These are phyloP conservation scores for Halocynthia roretzi DNA, from an alignment of 23 tunicate genomes.

Conservation along the genomic window DNA sequence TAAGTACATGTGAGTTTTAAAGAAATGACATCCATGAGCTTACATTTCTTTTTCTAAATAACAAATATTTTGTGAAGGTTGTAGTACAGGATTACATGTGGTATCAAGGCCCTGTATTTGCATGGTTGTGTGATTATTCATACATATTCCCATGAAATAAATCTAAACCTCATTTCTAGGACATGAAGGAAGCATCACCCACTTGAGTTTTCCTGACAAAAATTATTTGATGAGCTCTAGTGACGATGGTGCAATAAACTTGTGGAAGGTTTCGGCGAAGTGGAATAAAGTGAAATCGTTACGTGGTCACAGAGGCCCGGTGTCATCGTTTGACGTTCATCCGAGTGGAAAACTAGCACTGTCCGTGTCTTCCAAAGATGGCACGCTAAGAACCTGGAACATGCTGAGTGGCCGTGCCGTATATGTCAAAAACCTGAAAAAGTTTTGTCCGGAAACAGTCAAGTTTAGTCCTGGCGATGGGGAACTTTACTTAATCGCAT, in stretches of 20 bases:
- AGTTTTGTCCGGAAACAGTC: constrained; percentile 42
- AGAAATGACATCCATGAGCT: too few species aligned
- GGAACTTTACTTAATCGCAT: constrained; percentile 43
- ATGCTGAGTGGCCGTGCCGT: constrained; percentile 64
- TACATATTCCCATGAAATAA: background rate
- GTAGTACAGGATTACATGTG: too few species aligned
- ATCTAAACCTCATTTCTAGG: constrained; percentile 25
- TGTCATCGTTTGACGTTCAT: constrained; percentile 63
- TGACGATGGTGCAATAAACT: constrained; percentile 77
- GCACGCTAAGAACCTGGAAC: constrained; percentile 79
- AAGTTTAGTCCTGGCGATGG: constrained; percentile 53
- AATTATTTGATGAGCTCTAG: constrained; percentile 60
- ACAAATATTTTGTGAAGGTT: background rate
- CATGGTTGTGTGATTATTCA: too few species aligned
- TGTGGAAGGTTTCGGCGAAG: constrained; percentile 41
- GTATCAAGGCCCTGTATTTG: too few species aligned
- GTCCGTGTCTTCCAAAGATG: constrained; percentile 69
- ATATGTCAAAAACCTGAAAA: constrained; percentile 64
- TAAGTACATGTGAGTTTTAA: too few species aligned
- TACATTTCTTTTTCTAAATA: background rate
- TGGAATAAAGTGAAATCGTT: constrained; percentile 45
- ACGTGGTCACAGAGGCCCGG: constrained; percentile 76
- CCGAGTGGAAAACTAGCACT: constrained; percentile 77
- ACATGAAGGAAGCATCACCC: constrained; percentile 58
- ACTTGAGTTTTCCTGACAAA: constrained; percentile 49